Percentiles rank a stretch among this genome's conserved stretches.
Evolutionary conservation across 2,888 invertebrate species (phyloP).

Genomic region (Agrenia bidenticulata): DNA sequence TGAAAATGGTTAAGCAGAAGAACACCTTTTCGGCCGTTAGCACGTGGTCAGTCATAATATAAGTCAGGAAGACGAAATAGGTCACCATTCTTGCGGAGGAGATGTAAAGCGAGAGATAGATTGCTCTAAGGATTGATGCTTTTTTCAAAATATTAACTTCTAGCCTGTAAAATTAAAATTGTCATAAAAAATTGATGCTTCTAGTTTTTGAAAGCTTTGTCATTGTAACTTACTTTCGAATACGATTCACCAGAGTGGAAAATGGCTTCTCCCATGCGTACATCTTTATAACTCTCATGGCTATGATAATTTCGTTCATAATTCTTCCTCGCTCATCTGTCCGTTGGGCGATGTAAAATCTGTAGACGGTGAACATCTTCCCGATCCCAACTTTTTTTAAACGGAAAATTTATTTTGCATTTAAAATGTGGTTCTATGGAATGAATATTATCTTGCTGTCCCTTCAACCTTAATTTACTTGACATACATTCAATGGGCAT

Average conservation of each 20-base stretch:
- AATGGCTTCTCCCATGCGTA: constrained; percentile 72
- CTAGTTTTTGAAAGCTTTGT: too few species aligned
- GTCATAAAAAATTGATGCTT: neutral
- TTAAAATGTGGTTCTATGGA: too few species aligned
- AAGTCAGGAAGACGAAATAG: constrained; percentile 76
- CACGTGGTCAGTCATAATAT: constrained; percentile 64
- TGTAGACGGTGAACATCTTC: constrained; percentile 59
- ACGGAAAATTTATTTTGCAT: constrained; percentile 3
- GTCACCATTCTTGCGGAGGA: constrained; percentile 77
- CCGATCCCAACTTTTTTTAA: constrained; percentile 57
- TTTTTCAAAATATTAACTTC: constrained; percentile 69
- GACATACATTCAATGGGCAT: constrained; percentile 77
- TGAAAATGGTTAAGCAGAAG: constrained; percentile 86
- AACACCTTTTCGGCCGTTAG: constrained; percentile 76
- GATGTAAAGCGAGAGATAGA: constrained; percentile 66
- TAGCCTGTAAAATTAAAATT: constrained; percentile 58
- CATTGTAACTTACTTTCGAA: constrained; percentile 66
- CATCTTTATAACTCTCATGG: constrained; percentile 86
- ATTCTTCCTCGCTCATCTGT: constrained; percentile 88
- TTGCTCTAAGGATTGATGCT: constrained; percentile 67
- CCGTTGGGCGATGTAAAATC: constrained; percentile 76
- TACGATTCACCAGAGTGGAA: constrained; percentile 72
- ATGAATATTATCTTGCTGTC: too few species aligned
- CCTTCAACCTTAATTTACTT: too few species aligned
- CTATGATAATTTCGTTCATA: constrained; percentile 92